Percentiles rank a stretch among this genome's conserved stretches.
phyloP scores from a whole-genome alignment of 2,797 vertebrate genomes.

The Poeciliopsis gracilis region DNA sequence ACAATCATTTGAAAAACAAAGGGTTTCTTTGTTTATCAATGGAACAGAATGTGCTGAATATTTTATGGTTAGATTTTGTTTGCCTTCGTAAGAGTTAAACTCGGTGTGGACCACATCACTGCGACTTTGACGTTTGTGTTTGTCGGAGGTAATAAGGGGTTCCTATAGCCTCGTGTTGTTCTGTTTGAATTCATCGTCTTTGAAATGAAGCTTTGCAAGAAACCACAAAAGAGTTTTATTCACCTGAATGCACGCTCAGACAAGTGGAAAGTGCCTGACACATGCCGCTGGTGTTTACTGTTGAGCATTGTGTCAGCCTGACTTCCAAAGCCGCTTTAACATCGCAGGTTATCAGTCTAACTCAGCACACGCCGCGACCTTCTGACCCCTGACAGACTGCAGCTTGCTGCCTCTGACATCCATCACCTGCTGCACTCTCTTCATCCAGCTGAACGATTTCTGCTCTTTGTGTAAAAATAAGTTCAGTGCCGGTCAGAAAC shows the following conservation, averaged over 20 bases:
- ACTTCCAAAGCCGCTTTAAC: conserved; percentile 46
- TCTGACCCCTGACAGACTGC: conserved; percentile 47
- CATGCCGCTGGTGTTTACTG: conserved; percentile 49
- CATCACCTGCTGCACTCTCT: conserved; percentile 39
- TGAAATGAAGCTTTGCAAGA: neutral
- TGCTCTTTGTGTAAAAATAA: conserved; percentile 13
- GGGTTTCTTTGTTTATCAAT: neutral
- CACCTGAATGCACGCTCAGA: conserved; percentile 28
- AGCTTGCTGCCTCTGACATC: conserved; percentile 32
- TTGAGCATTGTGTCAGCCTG: conserved; percentile 40
- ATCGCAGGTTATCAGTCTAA: conserved; percentile 50
- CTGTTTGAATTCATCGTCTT: neutral
- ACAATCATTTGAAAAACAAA: neutral
- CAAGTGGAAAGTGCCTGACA: conserved; percentile 59
- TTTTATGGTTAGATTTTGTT: neutral
- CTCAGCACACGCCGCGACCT: conserved; percentile 42
- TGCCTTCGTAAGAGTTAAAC: neutral
- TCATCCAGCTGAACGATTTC: conserved; percentile 30
- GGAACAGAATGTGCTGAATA: neutral
- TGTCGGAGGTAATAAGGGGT: neutral
- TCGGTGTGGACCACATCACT: neutral
- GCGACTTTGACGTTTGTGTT: neutral
- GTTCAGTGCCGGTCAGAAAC: neutral
- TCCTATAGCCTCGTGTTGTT: neutral
- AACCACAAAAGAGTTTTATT: neutral